A percentile compares a stretch with the other conserved stretches of the same genome.
phyloP scores from a whole-genome alignment of 2,797 vertebrate species.

The Pelochelys cantorii region DNA sequence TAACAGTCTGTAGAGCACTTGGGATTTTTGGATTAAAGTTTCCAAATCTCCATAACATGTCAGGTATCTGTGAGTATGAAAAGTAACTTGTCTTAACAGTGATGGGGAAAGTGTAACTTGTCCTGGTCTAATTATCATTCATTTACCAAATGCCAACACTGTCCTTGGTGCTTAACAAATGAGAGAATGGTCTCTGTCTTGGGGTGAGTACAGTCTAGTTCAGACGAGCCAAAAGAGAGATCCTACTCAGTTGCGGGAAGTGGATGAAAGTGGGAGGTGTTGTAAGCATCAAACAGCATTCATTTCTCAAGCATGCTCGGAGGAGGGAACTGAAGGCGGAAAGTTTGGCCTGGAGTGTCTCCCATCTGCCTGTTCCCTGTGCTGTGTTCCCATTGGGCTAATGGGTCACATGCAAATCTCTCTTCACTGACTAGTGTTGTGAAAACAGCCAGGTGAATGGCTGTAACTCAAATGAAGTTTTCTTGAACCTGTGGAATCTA shows the following conservation, averaged over 20 bases:
- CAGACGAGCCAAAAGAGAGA: background rate
- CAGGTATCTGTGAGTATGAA: too few relatives aligned
- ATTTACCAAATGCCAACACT: background rate
- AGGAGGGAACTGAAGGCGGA: background rate
- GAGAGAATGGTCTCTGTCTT: background rate
- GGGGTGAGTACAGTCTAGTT: rapidly evolving
- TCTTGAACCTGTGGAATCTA: background rate
- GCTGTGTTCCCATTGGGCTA: background rate
- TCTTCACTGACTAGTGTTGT: rapidly evolving
- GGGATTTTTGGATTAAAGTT: background rate
- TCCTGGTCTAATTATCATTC: background rate
- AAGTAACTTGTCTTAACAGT: background rate
- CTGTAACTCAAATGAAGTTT: background rate
- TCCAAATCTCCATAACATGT: background rate
- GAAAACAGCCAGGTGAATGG: background rate
- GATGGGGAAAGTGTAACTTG: background rate
- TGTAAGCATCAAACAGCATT: background rate
- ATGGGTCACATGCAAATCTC: rapidly evolving
- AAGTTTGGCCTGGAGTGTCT: background rate
- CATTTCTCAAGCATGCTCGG: background rate
- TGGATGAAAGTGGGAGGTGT: background rate
- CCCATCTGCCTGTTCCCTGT: rapidly evolving
- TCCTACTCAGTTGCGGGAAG: background rate
- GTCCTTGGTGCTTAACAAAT: background rate
- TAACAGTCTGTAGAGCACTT: background rate